Conservation (phyloP, 2,797 vertebrate genomes). For the Malacoraja senta region DNA sequence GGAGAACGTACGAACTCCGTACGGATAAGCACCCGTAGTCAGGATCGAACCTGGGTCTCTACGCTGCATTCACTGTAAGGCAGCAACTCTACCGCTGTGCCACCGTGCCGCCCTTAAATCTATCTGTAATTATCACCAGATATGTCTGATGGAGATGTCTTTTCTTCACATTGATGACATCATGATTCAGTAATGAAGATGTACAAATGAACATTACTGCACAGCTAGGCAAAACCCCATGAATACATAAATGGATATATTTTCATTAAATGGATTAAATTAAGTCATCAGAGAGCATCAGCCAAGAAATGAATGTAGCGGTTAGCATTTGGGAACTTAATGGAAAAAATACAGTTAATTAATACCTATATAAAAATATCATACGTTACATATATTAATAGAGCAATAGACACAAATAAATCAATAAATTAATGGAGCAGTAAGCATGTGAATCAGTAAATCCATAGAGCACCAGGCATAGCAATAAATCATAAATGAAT, state of each 20-base stretch:
- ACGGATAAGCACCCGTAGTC: no score
- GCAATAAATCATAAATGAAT: neutral
- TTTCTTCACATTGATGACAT: no score
- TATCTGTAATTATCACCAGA: no score
- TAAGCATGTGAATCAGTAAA: neutral
- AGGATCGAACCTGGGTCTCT: no score
- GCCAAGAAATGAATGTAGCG: neutral
- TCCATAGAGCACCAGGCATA: neutral
- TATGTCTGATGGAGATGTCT: no score
- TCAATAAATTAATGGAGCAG: conserved; percentile 3
- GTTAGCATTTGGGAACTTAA: neutral
- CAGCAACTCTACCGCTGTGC: no score
- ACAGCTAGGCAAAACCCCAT: neutral
- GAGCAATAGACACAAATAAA: neutral
- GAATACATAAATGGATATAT: neutral
- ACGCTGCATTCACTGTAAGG: no score
- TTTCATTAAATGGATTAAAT: neutral
- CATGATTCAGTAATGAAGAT: neutral
- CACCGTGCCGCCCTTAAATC: no score
- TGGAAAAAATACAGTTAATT: neutral
- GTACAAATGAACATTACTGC: neutral
- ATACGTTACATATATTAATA: neutral
- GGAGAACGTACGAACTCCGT: no score
- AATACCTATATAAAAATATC: neutral
- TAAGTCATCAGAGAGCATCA: neutral